Percentiles rank a stretch among this genome's conserved stretches.
These are phyloP conservation scores for Lottia gigantea DNA, from an alignment of 2,888 invertebrate species.

Conservation along the genomic window DNA sequence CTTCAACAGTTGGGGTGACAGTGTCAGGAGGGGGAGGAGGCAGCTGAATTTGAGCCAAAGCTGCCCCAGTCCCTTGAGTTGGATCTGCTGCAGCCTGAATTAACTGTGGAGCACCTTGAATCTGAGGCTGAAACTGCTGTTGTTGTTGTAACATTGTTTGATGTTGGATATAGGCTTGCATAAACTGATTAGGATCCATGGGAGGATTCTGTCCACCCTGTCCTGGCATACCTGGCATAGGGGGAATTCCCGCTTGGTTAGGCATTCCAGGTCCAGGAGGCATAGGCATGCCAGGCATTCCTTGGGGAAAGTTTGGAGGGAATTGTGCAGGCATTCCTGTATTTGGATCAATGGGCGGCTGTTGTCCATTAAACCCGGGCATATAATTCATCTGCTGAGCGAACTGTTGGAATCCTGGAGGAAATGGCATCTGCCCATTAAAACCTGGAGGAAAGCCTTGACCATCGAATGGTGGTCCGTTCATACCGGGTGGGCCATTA, in stretches of 20 bases:
- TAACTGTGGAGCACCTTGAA: neutral
- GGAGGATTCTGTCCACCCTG: no score
- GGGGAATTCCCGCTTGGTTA: no score
- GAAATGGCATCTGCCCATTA: neutral
- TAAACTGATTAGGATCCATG: no score
- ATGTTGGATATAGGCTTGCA: neutral
- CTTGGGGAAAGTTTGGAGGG: neutral
- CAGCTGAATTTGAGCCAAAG: conserved; percentile 14
- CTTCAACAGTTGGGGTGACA: neutral
- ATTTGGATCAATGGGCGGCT: neutral
- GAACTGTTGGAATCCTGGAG: neutral
- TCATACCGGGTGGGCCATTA: neutral
- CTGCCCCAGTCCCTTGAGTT: no score
- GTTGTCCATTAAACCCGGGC: neutral
- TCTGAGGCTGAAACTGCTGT: neutral
- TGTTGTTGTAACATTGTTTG: neutral
- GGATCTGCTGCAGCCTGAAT: conserved; percentile 3
- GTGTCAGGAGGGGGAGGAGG: conserved; percentile 12
- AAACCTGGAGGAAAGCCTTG: neutral
- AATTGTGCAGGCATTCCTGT: neutral
- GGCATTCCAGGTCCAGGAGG: no score
- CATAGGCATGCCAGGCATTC: neutral
- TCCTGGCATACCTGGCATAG: no score
- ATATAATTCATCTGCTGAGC: neutral
- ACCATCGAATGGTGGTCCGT: conserved; percentile 3